Evolutionary conservation across 2,797 vertebrate species (phyloP).

Genomic region (Falco cherrug): DNA sequence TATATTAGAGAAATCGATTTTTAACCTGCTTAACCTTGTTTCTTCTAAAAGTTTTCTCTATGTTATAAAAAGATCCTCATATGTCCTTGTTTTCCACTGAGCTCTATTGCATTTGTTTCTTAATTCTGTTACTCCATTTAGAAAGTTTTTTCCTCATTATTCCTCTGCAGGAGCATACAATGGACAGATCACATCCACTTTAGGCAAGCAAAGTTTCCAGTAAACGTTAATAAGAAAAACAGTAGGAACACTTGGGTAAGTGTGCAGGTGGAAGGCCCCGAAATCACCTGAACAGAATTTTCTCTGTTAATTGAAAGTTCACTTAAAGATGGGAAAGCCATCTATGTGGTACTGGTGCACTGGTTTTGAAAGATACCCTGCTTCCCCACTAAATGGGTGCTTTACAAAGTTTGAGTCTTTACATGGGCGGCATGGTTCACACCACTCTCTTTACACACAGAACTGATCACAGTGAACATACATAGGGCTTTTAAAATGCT

Average conservation of each 20-base stretch:
- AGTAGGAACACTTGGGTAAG: neutral
- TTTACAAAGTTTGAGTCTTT: neutral
- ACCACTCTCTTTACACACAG: neutral
- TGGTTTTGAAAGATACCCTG: neutral
- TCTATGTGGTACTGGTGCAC: neutral
- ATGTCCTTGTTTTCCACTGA: neutral
- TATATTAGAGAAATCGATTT: constrained; percentile 38
- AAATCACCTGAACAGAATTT: neutral
- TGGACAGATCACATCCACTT: neutral
- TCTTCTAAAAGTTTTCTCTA: neutral
- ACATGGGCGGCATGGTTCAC: neutral
- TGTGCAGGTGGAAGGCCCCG: neutral
- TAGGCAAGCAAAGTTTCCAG: neutral
- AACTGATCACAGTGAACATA: neutral
- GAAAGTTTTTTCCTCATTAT: neutral
- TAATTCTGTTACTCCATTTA: neutral
- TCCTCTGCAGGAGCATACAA: neutral
- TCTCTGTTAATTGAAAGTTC: neutral
- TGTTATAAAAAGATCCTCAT: neutral
- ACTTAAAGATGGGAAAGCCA: neutral
- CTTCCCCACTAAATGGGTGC: neutral
- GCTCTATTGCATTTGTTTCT: neutral
- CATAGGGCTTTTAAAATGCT: neutral
- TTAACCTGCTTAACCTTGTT: constrained; percentile 5
- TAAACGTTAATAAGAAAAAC: neutral